These are phyloP conservation scores for Schlechtendalia chinensis DNA, from an alignment of 1,140 invertebrate genomes.

Conservation along the genomic window DNA sequence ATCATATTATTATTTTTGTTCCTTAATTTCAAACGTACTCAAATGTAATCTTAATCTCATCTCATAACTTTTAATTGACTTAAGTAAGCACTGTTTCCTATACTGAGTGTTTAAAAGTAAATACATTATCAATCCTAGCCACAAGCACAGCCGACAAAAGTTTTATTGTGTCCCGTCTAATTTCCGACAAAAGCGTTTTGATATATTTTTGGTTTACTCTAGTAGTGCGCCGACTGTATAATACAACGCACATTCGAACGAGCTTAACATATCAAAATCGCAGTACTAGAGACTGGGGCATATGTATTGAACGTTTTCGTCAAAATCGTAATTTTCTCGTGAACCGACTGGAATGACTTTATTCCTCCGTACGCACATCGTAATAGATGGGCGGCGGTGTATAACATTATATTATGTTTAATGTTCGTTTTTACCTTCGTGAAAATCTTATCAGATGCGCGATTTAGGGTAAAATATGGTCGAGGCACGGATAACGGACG, in stretches of 20 bases:
- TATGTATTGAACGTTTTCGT: no score
- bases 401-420: background rate
- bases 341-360: background rate
- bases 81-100: conserved; percentile 12
- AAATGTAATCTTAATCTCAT: conserved; percentile 32
- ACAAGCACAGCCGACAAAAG: background rate
- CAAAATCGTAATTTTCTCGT: no score
- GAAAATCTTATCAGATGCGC: background rate
- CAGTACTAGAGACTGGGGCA: no score
- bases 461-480: background rate
- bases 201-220: background rate
- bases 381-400: background rate
- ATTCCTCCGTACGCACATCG: background rate
- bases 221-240: no score
- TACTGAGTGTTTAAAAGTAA: background rate
- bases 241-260: no score
- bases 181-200: background rate
- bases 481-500: background rate
- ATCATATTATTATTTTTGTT: conserved; percentile 3
- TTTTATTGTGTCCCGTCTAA: background rate
- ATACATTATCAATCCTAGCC: conserved; percentile 14
- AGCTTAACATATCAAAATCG: no score
- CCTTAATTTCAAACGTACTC: background rate
- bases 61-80: conserved; percentile 37
- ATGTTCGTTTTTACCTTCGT: background rate